These are phyloP conservation scores for Patella ulyssiponensis DNA, from an alignment of 2,888 invertebrate genomes.

Conservation along the genomic window DNA sequence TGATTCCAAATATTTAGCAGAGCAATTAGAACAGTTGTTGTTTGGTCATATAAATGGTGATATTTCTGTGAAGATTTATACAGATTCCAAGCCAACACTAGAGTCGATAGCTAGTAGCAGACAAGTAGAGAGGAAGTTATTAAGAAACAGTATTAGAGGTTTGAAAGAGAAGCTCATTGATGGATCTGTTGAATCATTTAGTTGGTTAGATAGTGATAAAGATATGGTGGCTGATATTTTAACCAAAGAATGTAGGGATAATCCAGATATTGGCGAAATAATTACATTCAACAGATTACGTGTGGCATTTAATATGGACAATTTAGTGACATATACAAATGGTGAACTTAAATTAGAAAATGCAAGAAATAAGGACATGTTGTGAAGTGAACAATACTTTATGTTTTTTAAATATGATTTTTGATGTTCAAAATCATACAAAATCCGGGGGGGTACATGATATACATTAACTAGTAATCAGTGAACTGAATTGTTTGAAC, in stretches of 20 bases:
- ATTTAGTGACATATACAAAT: conserved; percentile 6
- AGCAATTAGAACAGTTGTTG: conserved; percentile 3
- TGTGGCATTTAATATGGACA: conserved; percentile 4
- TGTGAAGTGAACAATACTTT: background rate
- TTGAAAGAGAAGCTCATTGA: too few species aligned
- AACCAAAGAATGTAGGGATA: too few species aligned
- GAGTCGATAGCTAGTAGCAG: conserved; percentile 5
- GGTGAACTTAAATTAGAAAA: background rate
- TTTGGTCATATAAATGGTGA: background rate
- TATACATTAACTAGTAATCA: too few species aligned
- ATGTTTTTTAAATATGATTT: too few species aligned
- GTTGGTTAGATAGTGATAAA: too few species aligned
- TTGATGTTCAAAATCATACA: too few species aligned
- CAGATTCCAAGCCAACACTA: background rate
- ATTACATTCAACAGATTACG: background rate
- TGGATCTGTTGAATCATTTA: too few species aligned
- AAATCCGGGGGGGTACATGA: too few species aligned
- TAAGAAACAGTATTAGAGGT: conserved; percentile 8
- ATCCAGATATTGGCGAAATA: conserved; percentile 2
- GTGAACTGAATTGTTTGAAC: too few species aligned
- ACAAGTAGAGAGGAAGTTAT: conserved; percentile 4
- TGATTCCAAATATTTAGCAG: conserved; percentile 10
- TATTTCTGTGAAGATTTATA: background rate
- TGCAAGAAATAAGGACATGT: background rate
- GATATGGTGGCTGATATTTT: too few species aligned